Conservation (phyloP, 1,140 invertebrate genomes). For the Drosophila orosa region DNA sequence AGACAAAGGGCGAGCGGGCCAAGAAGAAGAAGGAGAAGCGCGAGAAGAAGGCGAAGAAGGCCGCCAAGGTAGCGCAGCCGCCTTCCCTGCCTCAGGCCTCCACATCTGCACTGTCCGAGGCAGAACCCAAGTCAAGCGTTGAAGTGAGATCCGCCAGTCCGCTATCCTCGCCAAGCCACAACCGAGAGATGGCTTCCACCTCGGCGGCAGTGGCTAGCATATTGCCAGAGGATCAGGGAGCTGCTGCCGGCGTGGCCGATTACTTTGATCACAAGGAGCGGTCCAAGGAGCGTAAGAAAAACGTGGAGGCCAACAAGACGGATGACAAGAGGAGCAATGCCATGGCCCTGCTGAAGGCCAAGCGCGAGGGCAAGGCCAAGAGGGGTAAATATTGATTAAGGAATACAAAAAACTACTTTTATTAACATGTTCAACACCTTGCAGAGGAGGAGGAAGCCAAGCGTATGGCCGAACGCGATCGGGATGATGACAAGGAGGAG, state of each 20-base stretch:
- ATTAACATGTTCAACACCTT: background rate
- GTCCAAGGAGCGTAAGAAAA: slow-evolving; percentile 94
- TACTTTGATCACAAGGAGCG: slow-evolving; percentile 84
- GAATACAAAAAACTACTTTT: background rate
- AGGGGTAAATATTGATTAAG: slow-evolving; percentile 70
- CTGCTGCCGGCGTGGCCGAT: slow-evolving; percentile 50
- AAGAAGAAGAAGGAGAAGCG: slow-evolving; percentile 85
- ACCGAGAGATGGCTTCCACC: slow-evolving; percentile 50
- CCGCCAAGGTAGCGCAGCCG: slow-evolving; percentile 37
- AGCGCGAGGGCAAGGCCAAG: slow-evolving; percentile 90
- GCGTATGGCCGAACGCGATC: slow-evolving; percentile 84
- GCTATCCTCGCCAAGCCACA: slow-evolving; percentile 30
- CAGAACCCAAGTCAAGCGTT: slow-evolving; percentile 24
- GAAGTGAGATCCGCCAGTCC: slow-evolving; percentile 50
- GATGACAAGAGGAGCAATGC: slow-evolving; percentile 95
- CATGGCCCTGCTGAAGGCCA: slow-evolving; percentile 95
- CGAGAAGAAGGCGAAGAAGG: slow-evolving; percentile 84
- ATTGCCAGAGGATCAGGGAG: slow-evolving; percentile 39
- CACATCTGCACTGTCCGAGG: slow-evolving; percentile 1
- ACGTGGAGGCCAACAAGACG: slow-evolving; percentile 93
- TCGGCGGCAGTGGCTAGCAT: slow-evolving; percentile 36
- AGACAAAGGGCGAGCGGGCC: slow-evolving; percentile 86
- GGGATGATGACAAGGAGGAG: slow-evolving; percentile 89
- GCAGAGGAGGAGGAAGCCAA: slow-evolving; percentile 85
- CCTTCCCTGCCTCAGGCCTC: slow-evolving; percentile 68